These are phyloP conservation scores for Acanthosepion pharaonis DNA, from an alignment of 2,888 invertebrate genomes.

Conservation along the genomic window DNA sequence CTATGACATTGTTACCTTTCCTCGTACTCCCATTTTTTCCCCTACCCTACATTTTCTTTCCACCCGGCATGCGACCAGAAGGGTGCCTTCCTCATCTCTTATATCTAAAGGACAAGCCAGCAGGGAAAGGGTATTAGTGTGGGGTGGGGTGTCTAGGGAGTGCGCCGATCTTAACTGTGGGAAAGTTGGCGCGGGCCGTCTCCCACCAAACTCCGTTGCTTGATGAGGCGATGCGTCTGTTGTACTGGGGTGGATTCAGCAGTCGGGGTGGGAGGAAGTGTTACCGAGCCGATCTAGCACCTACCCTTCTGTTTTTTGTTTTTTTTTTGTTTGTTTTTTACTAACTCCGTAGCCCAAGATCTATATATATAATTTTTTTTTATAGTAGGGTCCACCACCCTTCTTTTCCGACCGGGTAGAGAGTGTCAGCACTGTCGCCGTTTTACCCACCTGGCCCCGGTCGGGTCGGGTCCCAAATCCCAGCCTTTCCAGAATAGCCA, in stretches of 20 bases:
- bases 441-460: no score
- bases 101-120: background rate
- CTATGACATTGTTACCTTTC: background rate
- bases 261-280: no score
- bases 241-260: background rate
- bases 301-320: no score
- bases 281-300: no score
- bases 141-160: background rate
- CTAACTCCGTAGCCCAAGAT: no score
- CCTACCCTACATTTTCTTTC: background rate
- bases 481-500: no score
- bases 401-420: background rate
- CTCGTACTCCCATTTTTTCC: background rate
- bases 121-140: background rate
- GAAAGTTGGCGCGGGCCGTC: background rate
- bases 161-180: background rate
- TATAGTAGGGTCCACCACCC: no score
- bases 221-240: background rate
- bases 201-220: constrained; percentile 11
- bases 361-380: no score
- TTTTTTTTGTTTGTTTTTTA: no score
- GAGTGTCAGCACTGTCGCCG: background rate
- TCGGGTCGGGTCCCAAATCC: no score
- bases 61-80: background rate
- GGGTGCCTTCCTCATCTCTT: background rate